These are phyloP conservation scores for Heptranchias perlo DNA, from an alignment of 2,113 vertebrate genomes.

Conservation along the genomic window DNA sequence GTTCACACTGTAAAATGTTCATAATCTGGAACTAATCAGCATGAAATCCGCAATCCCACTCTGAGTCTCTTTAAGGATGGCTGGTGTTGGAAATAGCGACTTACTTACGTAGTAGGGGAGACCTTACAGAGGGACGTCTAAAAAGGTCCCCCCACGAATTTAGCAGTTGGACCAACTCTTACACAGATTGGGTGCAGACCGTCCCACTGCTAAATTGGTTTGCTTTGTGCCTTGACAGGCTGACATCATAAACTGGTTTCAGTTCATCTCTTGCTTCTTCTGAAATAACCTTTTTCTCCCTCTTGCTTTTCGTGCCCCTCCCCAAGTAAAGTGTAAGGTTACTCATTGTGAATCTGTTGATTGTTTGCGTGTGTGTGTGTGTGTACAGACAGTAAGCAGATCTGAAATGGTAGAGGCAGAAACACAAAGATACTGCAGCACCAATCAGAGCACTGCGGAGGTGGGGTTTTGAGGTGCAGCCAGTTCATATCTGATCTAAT, in stretches of 20 bases:
- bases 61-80: not conserved
- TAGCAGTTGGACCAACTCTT: not conserved
- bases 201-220: not conserved
- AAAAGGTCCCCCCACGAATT: not conserved
- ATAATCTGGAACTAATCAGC: not conserved
- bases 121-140: not conserved
- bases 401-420: not conserved
- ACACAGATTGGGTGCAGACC: not conserved
- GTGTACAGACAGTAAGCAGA: not conserved
- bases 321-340: not conserved
- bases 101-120: not conserved
- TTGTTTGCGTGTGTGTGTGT: not conserved
- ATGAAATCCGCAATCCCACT: not conserved
- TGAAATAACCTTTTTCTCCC: not conserved
- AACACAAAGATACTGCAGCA: not conserved
- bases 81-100: not conserved
- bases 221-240: not conserved
- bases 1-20: not conserved
- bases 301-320: not conserved
- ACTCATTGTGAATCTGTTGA: not conserved
- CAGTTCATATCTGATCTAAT: not conserved
- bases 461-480: not conserved
- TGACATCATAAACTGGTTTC: not conserved
- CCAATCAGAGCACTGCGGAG: not conserved
- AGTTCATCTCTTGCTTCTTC: not conserved